Conservation (phyloP, 37 sponge, comb jelly and placozoan species). For the Lycopodina hypogea region DNA sequence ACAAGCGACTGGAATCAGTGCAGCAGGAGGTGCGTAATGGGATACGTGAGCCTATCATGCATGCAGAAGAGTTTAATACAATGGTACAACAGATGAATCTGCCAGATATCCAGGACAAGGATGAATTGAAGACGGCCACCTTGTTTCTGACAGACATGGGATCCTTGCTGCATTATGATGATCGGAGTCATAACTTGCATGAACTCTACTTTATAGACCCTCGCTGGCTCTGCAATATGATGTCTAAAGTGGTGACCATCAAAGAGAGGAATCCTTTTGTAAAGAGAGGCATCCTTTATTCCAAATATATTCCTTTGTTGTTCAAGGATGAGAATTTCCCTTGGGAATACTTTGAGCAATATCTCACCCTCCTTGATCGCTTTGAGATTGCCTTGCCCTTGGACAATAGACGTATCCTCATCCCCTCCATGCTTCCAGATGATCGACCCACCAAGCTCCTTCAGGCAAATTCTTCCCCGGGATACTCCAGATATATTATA, state of each 20-base stretch:
- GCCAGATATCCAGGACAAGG: slow-evolving; percentile 70
- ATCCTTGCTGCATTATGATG: slow-evolving; percentile 86
- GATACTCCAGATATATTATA: slow-evolving; percentile 50
- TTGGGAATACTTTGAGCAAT: slow-evolving; percentile 69
- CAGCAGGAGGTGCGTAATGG: slow-evolving; percentile 60
- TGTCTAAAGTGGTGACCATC: slow-evolving; percentile 81
- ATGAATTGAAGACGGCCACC: slow-evolving; percentile 79
- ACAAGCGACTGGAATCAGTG: slow-evolving; percentile 57
- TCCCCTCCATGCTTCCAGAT: slow-evolving; percentile 81
- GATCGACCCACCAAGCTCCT: slow-evolving; percentile 39
- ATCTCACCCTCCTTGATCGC: slow-evolving; percentile 76
- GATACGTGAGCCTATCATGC: slow-evolving; percentile 69
- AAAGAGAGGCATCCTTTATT: slow-evolving; percentile 64
- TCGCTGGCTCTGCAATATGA: slow-evolving; percentile 90
- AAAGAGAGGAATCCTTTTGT: slow-evolving; percentile 79
- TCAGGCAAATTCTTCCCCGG: background rate
- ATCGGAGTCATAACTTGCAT: slow-evolving; percentile 70
- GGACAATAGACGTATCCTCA: slow-evolving; percentile 72
- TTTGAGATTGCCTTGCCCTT: slow-evolving; percentile 88
- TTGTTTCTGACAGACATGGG: slow-evolving; percentile 81
- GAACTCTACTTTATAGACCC: slow-evolving; percentile 89
- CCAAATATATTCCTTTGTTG: slow-evolving; percentile 52
- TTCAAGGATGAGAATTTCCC: slow-evolving; percentile 75
- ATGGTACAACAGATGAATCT: slow-evolving; percentile 62
- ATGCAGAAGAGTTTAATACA: slow-evolving; percentile 60